Evolutionary conservation across 35 echinoderm and acorn worm genomes (phyloP).

Genomic region (Ophiothrix spiculata): DNA sequence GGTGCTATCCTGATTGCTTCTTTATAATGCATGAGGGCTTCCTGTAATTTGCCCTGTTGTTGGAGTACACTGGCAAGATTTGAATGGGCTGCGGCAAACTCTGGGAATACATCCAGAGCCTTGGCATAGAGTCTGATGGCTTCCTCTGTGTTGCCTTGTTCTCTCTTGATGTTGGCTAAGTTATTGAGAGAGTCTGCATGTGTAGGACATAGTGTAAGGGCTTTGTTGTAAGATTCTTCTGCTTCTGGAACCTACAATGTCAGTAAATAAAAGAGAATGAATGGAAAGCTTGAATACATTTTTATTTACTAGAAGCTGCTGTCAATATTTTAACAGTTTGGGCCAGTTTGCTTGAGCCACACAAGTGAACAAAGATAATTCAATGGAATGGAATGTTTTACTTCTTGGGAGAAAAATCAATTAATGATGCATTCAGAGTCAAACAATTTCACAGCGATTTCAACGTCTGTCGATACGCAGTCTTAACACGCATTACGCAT

Average conservation of each 20-base stretch:
- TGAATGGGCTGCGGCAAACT: constrained; percentile 97
- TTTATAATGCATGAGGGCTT: constrained; percentile 96
- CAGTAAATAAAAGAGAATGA: too few species aligned
- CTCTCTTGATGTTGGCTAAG: constrained; percentile 95
- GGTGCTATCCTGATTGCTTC: constrained; percentile 98
- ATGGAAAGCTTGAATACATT: too few species aligned
- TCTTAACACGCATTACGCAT: too few species aligned
- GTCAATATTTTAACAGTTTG: too few species aligned
- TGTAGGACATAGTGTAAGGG: constrained; percentile 78
- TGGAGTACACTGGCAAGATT: constrained; percentile 97
- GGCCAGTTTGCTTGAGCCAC: too few species aligned
- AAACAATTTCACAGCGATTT: too few species aligned
- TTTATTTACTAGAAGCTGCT: too few species aligned
- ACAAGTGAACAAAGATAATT: too few species aligned
- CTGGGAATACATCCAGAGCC: constrained; percentile 91
- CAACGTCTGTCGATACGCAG: too few species aligned
- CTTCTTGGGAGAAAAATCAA: too few species aligned
- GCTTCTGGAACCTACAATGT: constrained; percentile 61
- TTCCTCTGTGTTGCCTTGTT: constrained; percentile 86
- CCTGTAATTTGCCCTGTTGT: constrained; percentile 95
- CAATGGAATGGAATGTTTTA: too few species aligned
- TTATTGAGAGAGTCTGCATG: constrained; percentile 99
- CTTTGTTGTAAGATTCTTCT: constrained; percentile 98
- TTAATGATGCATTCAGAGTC: too few species aligned
- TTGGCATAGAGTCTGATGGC: constrained; percentile 92